Percentiles rank a stretch among this genome's conserved stretches.
These are phyloP conservation scores for Pterocles gutturalis DNA, from an alignment of 2,113 vertebrate species.

Conservation along the genomic window DNA sequence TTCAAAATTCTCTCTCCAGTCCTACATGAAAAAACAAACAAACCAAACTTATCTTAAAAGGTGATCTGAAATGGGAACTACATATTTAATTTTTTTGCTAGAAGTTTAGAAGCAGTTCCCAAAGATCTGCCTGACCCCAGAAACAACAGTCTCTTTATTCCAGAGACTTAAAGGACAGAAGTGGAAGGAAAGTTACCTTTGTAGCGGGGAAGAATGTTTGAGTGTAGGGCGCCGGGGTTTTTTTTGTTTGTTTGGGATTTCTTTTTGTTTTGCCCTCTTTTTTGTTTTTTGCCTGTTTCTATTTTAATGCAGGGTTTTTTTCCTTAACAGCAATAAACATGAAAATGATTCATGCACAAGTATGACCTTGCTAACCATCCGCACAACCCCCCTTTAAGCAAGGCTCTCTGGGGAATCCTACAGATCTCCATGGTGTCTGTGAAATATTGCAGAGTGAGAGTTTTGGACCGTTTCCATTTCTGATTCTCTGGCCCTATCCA, in stretches of 20 bases:
- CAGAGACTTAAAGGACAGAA: not conserved
- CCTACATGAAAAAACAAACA: not conserved
- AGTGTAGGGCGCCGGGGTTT: too few species aligned
- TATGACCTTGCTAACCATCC: not conserved
- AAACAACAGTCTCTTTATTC: not conserved
- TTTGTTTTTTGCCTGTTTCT: not conserved
- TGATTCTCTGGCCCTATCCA: not conserved
- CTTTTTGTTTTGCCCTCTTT: accelerated
- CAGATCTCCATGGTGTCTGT: not conserved
- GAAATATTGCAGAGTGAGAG: not conserved
- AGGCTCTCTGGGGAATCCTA: not conserved
- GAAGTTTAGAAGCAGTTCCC: not conserved
- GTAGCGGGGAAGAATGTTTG: not conserved
- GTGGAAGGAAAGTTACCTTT: not conserved
- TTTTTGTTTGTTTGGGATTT: not conserved
- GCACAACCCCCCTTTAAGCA: not conserved
- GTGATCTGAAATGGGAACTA: not conserved
- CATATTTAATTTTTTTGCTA: not conserved
- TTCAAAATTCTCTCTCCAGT: not conserved
- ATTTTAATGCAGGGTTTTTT: not conserved
- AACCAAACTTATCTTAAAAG: not conserved
- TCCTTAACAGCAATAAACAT: not conserved
- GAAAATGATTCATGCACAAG: not conserved
- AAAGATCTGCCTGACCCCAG: not conserved
- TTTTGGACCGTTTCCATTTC: slow-evolving; percentile 15